A percentile compares a stretch with the other conserved stretches of the same genome.
phyloP scores from a whole-genome alignment of 1,140 invertebrate genomes.

The Leptinotarsa lineolata region DNA sequence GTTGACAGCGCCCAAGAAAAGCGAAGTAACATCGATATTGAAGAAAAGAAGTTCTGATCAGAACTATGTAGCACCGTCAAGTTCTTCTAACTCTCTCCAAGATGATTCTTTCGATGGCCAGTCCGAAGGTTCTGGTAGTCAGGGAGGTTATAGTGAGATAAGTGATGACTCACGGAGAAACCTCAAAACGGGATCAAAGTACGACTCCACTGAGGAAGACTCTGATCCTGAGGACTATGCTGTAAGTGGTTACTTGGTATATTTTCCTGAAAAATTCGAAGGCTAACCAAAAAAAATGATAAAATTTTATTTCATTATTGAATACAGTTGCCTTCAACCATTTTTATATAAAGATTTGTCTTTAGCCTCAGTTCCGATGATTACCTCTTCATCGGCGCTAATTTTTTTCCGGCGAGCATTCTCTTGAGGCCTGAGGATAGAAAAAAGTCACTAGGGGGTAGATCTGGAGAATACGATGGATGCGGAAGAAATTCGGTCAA shows the following conservation, averaged over 20 bases:
- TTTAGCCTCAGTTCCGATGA: too few relatives aligned
- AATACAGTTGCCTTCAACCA: too few relatives aligned
- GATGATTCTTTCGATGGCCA: constrained; percentile 48
- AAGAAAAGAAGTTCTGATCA: constrained; percentile 65
- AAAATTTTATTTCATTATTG: too few relatives aligned
- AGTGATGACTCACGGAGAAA: constrained; percentile 69
- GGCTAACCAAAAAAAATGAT: too few relatives aligned
- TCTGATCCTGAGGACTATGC: constrained; percentile 62
- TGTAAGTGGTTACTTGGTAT: constrained; percentile 43
- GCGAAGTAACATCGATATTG: constrained; percentile 61
- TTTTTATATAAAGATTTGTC: too few relatives aligned
- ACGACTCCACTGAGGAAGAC: constrained; percentile 61
- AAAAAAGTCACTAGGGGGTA: too few relatives aligned
- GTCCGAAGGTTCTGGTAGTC: constrained; percentile 63
- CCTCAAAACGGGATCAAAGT: constrained; percentile 56
- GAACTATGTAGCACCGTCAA: constrained; percentile 41
- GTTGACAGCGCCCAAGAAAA: constrained; percentile 30
- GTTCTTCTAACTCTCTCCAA: constrained; percentile 39
- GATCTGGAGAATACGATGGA: too few relatives aligned
- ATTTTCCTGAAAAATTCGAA: too few relatives aligned
- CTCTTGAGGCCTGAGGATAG: too few relatives aligned
- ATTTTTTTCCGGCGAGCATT: too few relatives aligned
- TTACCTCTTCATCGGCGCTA: too few relatives aligned
- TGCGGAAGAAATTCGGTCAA: too few relatives aligned
- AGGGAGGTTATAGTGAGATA: constrained; percentile 58